Evolutionary conservation across 2,797 vertebrate species (phyloP).

Genomic region (Cyclopterus lumpus): DNA sequence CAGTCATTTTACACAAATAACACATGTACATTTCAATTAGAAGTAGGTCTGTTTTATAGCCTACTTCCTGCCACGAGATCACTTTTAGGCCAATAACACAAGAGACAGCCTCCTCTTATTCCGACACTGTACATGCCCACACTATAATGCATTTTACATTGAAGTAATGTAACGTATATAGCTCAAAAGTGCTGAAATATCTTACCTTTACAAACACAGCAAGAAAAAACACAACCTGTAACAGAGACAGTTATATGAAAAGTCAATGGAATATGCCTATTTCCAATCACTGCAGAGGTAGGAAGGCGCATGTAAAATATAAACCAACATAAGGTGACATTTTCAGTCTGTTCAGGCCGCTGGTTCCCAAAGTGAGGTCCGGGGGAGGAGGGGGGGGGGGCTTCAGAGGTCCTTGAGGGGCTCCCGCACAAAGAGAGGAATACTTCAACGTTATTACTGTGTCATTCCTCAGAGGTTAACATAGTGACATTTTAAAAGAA

Average conservation of each 20-base stretch:
- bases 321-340: constrained; percentile 71
- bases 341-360: constrained; percentile 55
- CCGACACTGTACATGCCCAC: constrained; percentile 52
- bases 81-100: constrained; percentile 55
- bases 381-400: too few species aligned
- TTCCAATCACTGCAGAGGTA: constrained; percentile 82
- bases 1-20: constrained; percentile 76
- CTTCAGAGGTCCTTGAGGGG: constrained; percentile 54
- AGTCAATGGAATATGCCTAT: constrained; percentile 68
- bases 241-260: constrained; percentile 67
- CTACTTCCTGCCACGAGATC: constrained; percentile 58
- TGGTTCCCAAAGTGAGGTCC: constrained; percentile 42
- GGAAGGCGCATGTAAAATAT: constrained; percentile 74
- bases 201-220: constrained; percentile 83
- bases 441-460: constrained; percentile 36
- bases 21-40: constrained; percentile 74
- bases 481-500: constrained; percentile 39
- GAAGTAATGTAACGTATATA: constrained; percentile 67
- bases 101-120: constrained; percentile 57
- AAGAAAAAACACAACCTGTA: constrained; percentile 73
- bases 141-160: constrained; percentile 55
- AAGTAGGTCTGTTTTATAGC: constrained; percentile 41
- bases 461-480: constrained; percentile 50
- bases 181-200: constrained; percentile 83
- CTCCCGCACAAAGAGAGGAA: constrained; percentile 56